Percentiles rank a stretch among this genome's conserved stretches.
Evolutionary conservation across 2,113 vertebrate genomes (phyloP).

Genomic region (Apeltes quadracus): DNA sequence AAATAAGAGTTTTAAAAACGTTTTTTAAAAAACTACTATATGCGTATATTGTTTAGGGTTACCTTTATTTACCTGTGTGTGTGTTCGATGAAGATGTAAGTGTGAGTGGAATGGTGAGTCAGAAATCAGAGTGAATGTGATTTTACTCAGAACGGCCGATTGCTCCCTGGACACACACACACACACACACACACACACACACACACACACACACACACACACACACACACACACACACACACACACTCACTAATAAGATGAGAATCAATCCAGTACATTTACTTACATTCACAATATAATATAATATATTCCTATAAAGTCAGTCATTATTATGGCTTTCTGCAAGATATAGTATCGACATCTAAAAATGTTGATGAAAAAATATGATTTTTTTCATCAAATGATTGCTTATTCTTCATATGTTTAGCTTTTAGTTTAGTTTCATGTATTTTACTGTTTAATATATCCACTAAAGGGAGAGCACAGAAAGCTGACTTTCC

Average conservation of each 20-base stretch:
- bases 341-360: not conserved
- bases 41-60: too few relatives aligned
- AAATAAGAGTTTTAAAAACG: too few relatives aligned
- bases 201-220: too few relatives aligned
- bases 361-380: not conserved
- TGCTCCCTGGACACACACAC: constrained; percentile 52
- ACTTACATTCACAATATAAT: not conserved
- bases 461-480: not conserved
- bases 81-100: not conserved
- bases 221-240: constrained; percentile 1
- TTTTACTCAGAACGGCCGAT: constrained; percentile 38
- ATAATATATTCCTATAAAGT: too few relatives aligned
- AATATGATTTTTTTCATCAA: not conserved
- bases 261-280: constrained; percentile 3
- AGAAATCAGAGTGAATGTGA: constrained; percentile 1
- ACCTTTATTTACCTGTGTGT: not conserved
- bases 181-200: constrained; percentile 26
- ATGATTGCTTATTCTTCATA: constrained; percentile 1
- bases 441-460: too few relatives aligned
- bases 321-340: not conserved
- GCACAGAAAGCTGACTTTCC: not conserved
- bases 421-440: not conserved
- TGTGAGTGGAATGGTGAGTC: not conserved
- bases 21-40: too few relatives aligned
- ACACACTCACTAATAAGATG: constrained; percentile 41